These are phyloP conservation scores for Planiliza haematocheilus DNA, from an alignment of 2,113 vertebrate species.

Conservation along the genomic window DNA sequence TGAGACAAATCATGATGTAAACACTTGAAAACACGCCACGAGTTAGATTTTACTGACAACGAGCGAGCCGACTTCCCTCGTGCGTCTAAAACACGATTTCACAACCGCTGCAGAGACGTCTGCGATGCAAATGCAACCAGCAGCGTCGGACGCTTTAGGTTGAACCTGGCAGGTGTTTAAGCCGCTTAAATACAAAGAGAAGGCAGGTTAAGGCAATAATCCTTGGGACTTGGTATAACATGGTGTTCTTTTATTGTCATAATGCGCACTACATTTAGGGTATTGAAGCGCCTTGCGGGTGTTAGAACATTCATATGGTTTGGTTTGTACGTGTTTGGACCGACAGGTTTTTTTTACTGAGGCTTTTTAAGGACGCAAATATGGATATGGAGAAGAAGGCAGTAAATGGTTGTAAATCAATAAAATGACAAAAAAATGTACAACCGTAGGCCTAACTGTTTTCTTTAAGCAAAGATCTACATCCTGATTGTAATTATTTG, in stretches of 20 bases:
- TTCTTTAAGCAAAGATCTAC: background rate
- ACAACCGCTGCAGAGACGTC: background rate
- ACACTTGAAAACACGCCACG: too few relatives aligned
- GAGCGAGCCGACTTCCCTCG: background rate
- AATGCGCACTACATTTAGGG: constrained; percentile 20
- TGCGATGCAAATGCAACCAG: constrained; percentile 34
- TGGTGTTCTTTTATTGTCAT: constrained; percentile 32
- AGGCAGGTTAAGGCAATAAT: constrained; percentile 43
- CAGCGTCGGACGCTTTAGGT: constrained; percentile 17
- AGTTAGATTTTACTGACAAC: background rate
- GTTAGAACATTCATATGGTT: too few relatives aligned
- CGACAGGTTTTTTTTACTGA: background rate
- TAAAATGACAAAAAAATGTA: too few relatives aligned
- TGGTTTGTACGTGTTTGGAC: too few relatives aligned
- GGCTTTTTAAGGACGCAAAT: too few relatives aligned
- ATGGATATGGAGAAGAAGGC: too few relatives aligned
- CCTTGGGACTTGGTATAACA: constrained; percentile 40
- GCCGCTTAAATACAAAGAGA: constrained; percentile 54
- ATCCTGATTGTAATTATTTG: background rate
- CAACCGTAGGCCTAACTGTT: background rate
- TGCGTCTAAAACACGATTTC: constrained; percentile 8
- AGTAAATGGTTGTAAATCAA: too few relatives aligned
- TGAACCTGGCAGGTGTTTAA: constrained; percentile 58
- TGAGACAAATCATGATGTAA: constrained; percentile 7
- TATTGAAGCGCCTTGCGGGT: background rate